Evolutionary conservation across 2,113 vertebrate species (phyloP).

Genomic region (Mesembrinibis cayennensis): DNA sequence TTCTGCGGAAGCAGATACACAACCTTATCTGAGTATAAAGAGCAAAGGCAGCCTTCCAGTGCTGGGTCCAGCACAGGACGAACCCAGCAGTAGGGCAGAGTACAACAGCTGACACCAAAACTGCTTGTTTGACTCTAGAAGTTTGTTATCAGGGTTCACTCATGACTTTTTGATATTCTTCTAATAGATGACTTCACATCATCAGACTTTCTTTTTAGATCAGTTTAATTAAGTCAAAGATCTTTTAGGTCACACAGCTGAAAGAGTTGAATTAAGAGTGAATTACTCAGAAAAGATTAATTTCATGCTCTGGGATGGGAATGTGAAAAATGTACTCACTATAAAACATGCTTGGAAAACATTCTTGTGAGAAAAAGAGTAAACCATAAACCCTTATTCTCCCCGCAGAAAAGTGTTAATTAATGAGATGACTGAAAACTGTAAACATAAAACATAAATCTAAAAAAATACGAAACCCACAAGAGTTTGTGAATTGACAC

Average conservation of each 20-base stretch:
- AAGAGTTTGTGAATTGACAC: not conserved
- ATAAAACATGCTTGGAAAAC: not conserved
- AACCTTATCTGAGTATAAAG: not conserved
- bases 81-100: not conserved
- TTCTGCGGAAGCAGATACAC: not conserved
- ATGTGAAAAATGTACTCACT: not conserved
- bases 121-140: not conserved
- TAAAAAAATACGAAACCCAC: not conserved
- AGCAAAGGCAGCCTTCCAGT: not conserved
- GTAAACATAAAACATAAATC: not conserved
- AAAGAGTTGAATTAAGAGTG: not conserved
- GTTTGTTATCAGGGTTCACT: not conserved
- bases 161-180: not conserved
- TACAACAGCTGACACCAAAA: not conserved
- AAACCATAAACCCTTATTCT: not conserved
- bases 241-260: not conserved
- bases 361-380: not conserved
- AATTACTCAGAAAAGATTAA: slow-evolving; percentile 19
- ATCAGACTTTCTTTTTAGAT: not conserved
- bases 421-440: not conserved
- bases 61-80: not conserved
- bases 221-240: not conserved
- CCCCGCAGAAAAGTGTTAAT: not conserved
- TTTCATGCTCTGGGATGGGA: not conserved
- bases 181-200: not conserved